Percentiles rank a stretch among this genome's conserved stretches.
These are phyloP conservation scores for Drosophila dives DNA, from an alignment of 2,888 invertebrate species.

Conservation along the genomic window DNA sequence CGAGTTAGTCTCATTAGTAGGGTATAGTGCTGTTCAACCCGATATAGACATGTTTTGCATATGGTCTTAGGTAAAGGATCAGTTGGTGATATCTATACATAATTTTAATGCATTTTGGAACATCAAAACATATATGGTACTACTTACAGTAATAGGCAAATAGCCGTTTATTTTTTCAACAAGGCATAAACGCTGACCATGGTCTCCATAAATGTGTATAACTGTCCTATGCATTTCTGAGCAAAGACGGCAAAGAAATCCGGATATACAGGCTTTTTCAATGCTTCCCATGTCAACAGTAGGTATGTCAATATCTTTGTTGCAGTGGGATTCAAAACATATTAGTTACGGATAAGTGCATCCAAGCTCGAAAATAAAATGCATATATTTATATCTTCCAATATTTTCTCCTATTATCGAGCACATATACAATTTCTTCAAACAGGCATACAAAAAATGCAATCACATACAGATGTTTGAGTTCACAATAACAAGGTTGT, in stretches of 20 bases:
- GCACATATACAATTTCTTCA: constrained; percentile 10
- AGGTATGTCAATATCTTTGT: constrained; percentile 13
- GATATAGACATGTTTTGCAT: constrained; percentile 87
- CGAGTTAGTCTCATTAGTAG: constrained; percentile 81
- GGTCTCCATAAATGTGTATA: constrained; percentile 92
- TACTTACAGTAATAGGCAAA: constrained; percentile 91
- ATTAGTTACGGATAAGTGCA: background rate
- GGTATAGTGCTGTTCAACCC: constrained; percentile 87
- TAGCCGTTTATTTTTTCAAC: constrained; percentile 93
- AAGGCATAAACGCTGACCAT: constrained; percentile 90
- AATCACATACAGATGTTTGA: constrained; percentile 47
- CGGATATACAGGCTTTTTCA: constrained; percentile 91
- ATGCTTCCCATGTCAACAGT: constrained; percentile 90
- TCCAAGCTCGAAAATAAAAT: background rate
- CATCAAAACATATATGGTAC: background rate
- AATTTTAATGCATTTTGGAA: background rate
- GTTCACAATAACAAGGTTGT: constrained; percentile 35
- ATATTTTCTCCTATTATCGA: constrained; percentile 3
- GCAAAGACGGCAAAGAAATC: constrained; percentile 93
- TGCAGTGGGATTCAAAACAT: background rate
- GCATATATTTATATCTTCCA: background rate
- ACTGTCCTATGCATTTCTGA: constrained; percentile 93
- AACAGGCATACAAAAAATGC: constrained; percentile 16
- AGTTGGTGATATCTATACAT: constrained; percentile 87
- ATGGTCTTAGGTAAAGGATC: constrained; percentile 90